A percentile compares a stretch with the other conserved stretches of the same genome.
These are phyloP conservation scores for Melanotus villosus DNA, from an alignment of 2,888 invertebrate species.

Conservation along the genomic window DNA sequence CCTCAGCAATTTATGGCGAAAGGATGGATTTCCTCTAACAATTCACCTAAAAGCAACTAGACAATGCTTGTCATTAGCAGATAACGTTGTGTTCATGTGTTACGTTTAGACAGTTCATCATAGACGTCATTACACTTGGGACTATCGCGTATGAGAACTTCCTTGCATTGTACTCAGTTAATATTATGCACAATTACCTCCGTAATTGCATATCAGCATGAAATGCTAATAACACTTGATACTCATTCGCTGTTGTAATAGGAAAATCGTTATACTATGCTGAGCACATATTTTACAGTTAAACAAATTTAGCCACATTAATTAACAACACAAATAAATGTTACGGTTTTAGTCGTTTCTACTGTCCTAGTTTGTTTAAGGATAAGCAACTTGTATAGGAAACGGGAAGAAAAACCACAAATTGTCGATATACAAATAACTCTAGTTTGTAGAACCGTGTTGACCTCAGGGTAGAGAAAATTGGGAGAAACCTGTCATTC, in stretches of 20 bases:
- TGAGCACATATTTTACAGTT: background rate
- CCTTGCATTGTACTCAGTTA: constrained; percentile 26
- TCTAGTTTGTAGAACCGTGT: constrained; percentile 13
- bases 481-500: constrained; percentile 33
- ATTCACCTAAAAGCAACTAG: constrained; percentile 30
- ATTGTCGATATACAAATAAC: constrained; percentile 31
- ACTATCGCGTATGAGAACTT: constrained; percentile 28
- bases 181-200: constrained; percentile 27
- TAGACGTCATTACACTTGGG: constrained; percentile 30
- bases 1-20: constrained; percentile 15
- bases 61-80: constrained; percentile 36
- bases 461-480: constrained; percentile 26
- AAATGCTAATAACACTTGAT: constrained; percentile 3
- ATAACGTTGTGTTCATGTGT: constrained; percentile 34
- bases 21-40: constrained; percentile 31
- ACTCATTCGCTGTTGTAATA: background rate
- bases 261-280: constrained; percentile 3
- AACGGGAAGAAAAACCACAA: constrained; percentile 19
- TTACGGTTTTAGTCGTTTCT: too few relatives aligned
- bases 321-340: too few relatives aligned
- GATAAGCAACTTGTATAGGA: constrained; percentile 1
- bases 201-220: constrained; percentile 28
- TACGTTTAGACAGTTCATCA: constrained; percentile 34
- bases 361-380: constrained; percentile 1
- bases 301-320: too few relatives aligned